Base-by-base conservation (phyloP, 2,797 vertebrate species). In the Pampus argenteus region DNA sequence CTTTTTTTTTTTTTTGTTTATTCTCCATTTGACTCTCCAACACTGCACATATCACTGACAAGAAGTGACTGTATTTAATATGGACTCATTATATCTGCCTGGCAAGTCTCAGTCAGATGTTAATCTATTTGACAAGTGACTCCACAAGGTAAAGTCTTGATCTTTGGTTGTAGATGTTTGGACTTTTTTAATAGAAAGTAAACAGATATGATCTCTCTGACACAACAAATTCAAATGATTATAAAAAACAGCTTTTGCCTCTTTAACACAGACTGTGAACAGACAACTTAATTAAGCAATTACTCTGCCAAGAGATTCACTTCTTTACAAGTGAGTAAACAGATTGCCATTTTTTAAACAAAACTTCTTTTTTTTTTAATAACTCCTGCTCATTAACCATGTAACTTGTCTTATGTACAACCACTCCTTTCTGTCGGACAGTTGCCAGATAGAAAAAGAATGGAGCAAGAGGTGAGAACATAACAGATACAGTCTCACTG, bases 131-230 rank as follows among this genome's bases (percentile, higher is more conserved):
- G 57, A 71, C 70, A 78, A 61, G 69, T 14, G 42, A 70, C 62
- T 67, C 78, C 62, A 74, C 42, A 22, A 44, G 42, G 73, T 75
- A 38, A 66, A 74, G 69, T 78, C 47, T 68, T n/a, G 44, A 28
- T 17, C 8, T 75, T 73, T 63, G 47, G 22, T 61, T 71, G 47
- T 71, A 84, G 66, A 86, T 86, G 71, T 81, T 76, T 28, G 9
- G 38, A 64, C 18, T 74, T 64, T 61, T 5, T n/a, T 25, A 22
- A 25, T 25, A 28, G 6, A 66, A 49, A 51, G 44, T n/a, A 58
- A 73, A 70, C 45, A 28, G 64, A 73, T 74, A 47, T 6, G n/a
- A 59, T 71, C 28, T 71, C 44, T 25, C 45, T 29, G 17, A 70
- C 25, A 50, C 56, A 29, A 18, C 48, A 31, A 34, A n/a, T n/a